These are phyloP conservation scores for Stichopus horrens DNA, from an alignment of 53 echinoderm and acorn worm genomes.

Conservation along the genomic window DNA sequence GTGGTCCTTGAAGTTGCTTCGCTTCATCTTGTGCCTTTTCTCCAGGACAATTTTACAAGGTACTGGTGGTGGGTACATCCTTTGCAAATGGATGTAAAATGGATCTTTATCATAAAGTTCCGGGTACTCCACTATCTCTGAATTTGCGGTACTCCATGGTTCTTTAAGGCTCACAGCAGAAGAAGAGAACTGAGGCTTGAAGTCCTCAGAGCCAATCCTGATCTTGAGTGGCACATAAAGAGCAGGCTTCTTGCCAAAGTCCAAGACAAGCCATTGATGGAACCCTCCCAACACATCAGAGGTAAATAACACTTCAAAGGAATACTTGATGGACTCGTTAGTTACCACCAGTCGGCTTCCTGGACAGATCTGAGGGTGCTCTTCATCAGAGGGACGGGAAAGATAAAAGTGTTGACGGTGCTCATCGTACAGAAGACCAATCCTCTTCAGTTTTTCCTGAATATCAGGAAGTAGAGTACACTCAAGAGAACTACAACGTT, in stretches of 20 bases:
- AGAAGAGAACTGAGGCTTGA: constrained; percentile 20
- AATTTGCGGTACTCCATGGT: constrained; percentile 37
- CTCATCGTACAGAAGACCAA: constrained; percentile 91
- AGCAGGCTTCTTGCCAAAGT: too few relatives aligned
- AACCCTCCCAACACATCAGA: constrained; percentile 70
- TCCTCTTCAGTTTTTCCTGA: constrained; percentile 74
- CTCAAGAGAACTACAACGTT: too few relatives aligned
- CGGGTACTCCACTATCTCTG: constrained; percentile 38
- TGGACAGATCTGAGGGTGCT: constrained; percentile 73
- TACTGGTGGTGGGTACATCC: constrained; percentile 21
- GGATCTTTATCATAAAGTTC: background rate
- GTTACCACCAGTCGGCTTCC: constrained; percentile 53
- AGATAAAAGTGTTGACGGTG: constrained; percentile 79
- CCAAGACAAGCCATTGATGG: too few relatives aligned
- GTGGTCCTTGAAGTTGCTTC: constrained; percentile 70
- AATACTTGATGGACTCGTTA: constrained; percentile 58
- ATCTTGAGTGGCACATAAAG: constrained; percentile 22
- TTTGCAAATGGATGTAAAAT: background rate
- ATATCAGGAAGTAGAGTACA: background rate
- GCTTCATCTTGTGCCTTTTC: constrained; percentile 48
- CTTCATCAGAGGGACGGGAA: constrained; percentile 62
- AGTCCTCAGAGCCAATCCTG: constrained; percentile 26
- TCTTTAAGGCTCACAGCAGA: too few relatives aligned
- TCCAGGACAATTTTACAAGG: constrained; percentile 24
- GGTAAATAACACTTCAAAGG: constrained; percentile 65